Evolutionary conservation across 1,140 invertebrate genomes (phyloP), one percentile per base, ranked within the genome.

Genomic region (Catajapyx aquilonaris): DNA sequence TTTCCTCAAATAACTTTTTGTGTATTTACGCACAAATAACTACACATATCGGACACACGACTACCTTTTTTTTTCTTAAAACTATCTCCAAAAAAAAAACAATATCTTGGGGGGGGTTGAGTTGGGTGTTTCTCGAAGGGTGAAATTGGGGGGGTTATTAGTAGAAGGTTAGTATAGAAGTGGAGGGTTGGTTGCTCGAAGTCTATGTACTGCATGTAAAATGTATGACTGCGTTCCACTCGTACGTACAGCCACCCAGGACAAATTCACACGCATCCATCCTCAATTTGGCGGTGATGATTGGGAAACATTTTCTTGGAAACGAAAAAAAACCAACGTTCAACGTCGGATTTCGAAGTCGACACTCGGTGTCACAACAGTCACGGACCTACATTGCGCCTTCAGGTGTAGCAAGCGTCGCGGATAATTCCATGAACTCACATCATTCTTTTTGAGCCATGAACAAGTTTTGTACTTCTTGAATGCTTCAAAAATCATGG

Each of bases 31-130:
- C 18, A 13, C 31, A 37, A 16, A 37, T 10, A 32, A 32, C 18
- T 39, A 33, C 16, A 35, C 21, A 36, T 13, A 30, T n/a, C 23
- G 43, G 10, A 23, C 33, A 39, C 22, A 43, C 34, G 23, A 28
- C 23, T 9, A 28, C 23, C 13, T 9, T 28, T 28, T 28, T 9
- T 7, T n/a, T n/a, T n/a, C n/a, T n/a, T n/a, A n/a, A n/a, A n/a
- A n/a, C n/a, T n/a, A n/a, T n/a, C n/a, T n/a, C 23, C 13, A 28
- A 13, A 13, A 9, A 13, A 28, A 28, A 28, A 28, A 13, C 13
- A 7, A 13, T 28, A 28, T 7, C 7, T 9, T 7, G 23, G 23
- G 23, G 23, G 23, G 23, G 23, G 23, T 7, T 7, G 23, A 13
- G 23, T 9, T 7, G 23, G 23, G 23, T n/a, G n/a, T n/a, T n/a